A percentile compares a stretch with the other conserved stretches of the same genome.
Evolutionary conservation across 53 echinoderm and acorn worm genomes (phyloP).

Genomic region (Astropecten irregularis): DNA sequence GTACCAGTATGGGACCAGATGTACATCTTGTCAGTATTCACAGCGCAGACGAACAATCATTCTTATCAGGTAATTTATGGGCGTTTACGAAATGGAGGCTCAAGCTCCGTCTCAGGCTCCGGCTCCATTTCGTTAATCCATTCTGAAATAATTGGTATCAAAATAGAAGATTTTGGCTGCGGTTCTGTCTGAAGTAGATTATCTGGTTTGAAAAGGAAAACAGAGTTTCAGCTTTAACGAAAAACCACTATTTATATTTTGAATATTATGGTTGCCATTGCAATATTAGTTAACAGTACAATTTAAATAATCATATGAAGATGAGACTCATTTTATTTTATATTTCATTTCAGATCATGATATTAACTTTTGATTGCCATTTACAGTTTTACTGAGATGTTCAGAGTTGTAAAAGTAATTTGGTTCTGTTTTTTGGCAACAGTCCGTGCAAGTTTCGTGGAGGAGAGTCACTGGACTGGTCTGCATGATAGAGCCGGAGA

Average conservation of each 20-base stretch:
- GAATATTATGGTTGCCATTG: neutral
- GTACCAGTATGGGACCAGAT: neutral
- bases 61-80: conserved; percentile 27
- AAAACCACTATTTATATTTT: no score
- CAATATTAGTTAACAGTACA: neutral
- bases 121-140: no score
- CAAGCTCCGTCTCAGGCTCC: no score
- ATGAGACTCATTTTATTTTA: neutral
- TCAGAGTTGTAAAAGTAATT: no score
- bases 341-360: no score
- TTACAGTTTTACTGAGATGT: no score
- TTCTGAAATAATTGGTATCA: no score
- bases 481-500: conserved; percentile 57
- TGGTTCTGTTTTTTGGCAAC: no score
- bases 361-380: no score
- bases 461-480: conserved; percentile 72
- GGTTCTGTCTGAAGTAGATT: neutral
- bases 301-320: neutral
- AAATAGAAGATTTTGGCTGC: neutral
- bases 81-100: no score
- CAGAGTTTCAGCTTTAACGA: no score
- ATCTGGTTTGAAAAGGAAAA: no score
- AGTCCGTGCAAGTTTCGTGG: conserved; percentile 36
- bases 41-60: conserved; percentile 37
- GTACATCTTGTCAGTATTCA: conserved; percentile 36